These are phyloP conservation scores for Cybosia mesomella DNA, from an alignment of 2,888 invertebrate species.

Conservation along the genomic window DNA sequence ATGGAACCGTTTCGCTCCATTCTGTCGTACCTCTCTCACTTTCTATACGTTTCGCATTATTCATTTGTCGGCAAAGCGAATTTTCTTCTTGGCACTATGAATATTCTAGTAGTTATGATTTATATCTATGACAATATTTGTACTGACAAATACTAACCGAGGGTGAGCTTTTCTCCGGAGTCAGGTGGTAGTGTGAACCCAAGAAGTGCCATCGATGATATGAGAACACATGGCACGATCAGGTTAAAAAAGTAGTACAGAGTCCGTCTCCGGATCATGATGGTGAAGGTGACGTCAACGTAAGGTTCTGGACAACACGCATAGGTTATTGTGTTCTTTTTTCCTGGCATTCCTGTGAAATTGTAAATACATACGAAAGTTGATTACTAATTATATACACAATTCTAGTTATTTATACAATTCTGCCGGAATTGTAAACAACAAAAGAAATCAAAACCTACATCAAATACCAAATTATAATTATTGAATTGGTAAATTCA, in stretches of 20 bases:
- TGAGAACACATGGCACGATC: conserved; percentile 99
- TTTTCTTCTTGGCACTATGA: conserved; percentile 31
- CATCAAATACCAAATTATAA: background rate
- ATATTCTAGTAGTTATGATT: conserved; percentile 27
- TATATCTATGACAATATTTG: conserved; percentile 18
- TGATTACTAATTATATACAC: background rate
- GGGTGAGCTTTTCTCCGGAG: conserved; percentile 97
- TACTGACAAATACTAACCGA: conserved; percentile 90
- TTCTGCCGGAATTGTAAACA: background rate
- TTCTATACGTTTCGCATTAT: conserved; percentile 38
- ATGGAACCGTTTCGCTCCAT: conserved; percentile 49
- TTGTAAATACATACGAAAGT: conserved; percentile 15
- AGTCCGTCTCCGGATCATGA: conserved; percentile 97
- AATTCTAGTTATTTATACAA: background rate
- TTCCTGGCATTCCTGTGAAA: conserved; percentile 94
- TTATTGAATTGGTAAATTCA: background rate
- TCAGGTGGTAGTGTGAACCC: conserved; percentile 99
- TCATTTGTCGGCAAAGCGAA: conserved; percentile 43
- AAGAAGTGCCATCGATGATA: conserved; percentile 99
- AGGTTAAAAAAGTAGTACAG: conserved; percentile 99
- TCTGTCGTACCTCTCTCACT: conserved; percentile 45
- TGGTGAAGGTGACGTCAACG: conserved; percentile 98
- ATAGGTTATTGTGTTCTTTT: conserved; percentile 95
- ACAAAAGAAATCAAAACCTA: background rate
- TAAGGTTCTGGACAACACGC: conserved; percentile 98